phyloP scores from a whole-genome alignment of 2,797 vertebrate genomes.

The Botia kubotai region DNA sequence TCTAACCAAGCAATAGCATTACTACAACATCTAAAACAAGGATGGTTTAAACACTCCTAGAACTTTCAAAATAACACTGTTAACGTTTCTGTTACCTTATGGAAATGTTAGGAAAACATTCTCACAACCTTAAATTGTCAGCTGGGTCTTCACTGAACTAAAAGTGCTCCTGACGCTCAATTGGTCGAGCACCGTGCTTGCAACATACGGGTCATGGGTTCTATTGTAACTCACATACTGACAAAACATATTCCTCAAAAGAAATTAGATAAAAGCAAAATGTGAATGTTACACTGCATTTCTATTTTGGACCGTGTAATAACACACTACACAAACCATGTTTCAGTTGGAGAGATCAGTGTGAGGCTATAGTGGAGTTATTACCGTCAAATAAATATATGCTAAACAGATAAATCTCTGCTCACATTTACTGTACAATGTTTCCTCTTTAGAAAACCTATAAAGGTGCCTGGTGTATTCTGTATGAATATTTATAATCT shows the following conservation, averaged over 20 bases:
- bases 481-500: conserved; percentile 45
- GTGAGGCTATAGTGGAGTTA: neutral
- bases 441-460: conserved; percentile 11
- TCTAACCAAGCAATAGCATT: too few relatives aligned
- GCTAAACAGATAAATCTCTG: neutral
- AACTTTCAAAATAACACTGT: too few relatives aligned
- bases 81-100: too few relatives aligned
- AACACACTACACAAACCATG: neutral
- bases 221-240: neutral
- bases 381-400: conserved; percentile 1
- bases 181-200: neutral
- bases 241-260: neutral
- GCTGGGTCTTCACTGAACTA: too few relatives aligned
- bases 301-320: neutral
- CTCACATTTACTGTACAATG: conserved; percentile 14
- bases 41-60: too few relatives aligned
- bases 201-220: neutral
- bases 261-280: neutral
- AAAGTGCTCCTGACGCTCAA: too few relatives aligned
- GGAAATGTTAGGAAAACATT: too few relatives aligned
- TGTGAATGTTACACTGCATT: neutral
- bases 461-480: conserved; percentile 32
- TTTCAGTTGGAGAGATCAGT: neutral
- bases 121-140: too few relatives aligned
- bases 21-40: too few relatives aligned